A percentile compares a stretch with the other conserved stretches of the same genome.
Evolutionary conservation across 2,888 invertebrate species (phyloP).

Genomic region (Lepidochitona cinerea): DNA sequence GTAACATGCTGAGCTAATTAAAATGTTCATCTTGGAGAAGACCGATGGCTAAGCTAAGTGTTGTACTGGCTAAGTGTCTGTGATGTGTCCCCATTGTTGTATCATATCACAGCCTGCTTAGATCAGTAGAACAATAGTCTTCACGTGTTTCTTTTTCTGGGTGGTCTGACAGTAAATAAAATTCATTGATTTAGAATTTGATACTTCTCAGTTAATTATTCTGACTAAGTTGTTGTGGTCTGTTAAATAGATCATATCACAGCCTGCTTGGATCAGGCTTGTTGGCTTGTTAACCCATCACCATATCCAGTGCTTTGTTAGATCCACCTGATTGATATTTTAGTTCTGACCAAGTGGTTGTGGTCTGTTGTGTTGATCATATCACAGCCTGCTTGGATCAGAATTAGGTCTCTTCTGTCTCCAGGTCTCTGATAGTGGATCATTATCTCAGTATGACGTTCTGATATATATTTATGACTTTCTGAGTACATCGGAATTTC

Average conservation of each 20-base stretch:
- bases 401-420: background rate
- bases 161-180: too few relatives aligned
- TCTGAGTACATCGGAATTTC: too few relatives aligned
- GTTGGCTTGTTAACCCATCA: too few relatives aligned
- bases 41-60: too few relatives aligned
- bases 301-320: background rate
- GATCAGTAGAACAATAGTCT: background rate
- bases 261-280: conserved; percentile 5
- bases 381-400: conserved; percentile 6
- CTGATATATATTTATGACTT: too few relatives aligned
- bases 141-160: too few relatives aligned
- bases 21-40: too few relatives aligned
- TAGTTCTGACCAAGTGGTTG: background rate
- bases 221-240: background rate
- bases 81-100: background rate
- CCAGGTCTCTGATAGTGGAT: too few relatives aligned
- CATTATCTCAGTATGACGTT: too few relatives aligned
- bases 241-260: background rate
- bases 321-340: background rate
- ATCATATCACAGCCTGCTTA: background rate
- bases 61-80: background rate
- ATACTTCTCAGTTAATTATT: background rate
- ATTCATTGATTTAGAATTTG: too few relatives aligned
- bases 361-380: background rate
- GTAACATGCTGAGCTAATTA: too few relatives aligned